Percentiles rank a stretch among this genome's conserved stretches.
These are phyloP conservation scores for Phylloscopus trochilus DNA, from an alignment of 2,113 vertebrate genomes.

Conservation along the genomic window DNA sequence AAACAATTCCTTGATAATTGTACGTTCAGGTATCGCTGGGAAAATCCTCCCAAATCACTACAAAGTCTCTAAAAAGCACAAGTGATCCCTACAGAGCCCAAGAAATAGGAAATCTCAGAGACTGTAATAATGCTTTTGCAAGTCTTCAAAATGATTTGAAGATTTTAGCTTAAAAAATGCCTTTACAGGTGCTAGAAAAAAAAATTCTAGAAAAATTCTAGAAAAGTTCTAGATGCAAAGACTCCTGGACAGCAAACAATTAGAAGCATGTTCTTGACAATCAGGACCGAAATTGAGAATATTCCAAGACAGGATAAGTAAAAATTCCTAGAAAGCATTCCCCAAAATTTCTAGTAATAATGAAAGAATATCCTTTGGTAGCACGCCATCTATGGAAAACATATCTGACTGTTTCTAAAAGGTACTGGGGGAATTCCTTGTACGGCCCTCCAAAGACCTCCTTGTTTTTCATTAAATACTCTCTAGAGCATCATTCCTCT, in stretches of 20 bases:
- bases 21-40: background rate
- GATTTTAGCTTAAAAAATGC: background rate
- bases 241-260: background rate
- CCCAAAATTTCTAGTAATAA: background rate
- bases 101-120: background rate
- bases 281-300: background rate
- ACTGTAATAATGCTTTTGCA: background rate
- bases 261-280: background rate
- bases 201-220: background rate
- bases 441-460: background rate
- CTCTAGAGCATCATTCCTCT: background rate
- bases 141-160: background rate
- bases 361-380: background rate
- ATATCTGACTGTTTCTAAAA: background rate
- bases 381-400: background rate
- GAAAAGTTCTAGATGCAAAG: background rate
- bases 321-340: background rate
- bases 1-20: background rate
- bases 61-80: background rate
- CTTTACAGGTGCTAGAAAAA: background rate
- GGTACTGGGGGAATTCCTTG: background rate
- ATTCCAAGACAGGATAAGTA: background rate
- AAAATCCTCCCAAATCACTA: background rate
- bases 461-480: background rate
- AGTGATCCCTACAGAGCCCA: background rate